Conservation (phyloP, 2,113 vertebrate genomes). For the Seriola aureovittata region DNA sequence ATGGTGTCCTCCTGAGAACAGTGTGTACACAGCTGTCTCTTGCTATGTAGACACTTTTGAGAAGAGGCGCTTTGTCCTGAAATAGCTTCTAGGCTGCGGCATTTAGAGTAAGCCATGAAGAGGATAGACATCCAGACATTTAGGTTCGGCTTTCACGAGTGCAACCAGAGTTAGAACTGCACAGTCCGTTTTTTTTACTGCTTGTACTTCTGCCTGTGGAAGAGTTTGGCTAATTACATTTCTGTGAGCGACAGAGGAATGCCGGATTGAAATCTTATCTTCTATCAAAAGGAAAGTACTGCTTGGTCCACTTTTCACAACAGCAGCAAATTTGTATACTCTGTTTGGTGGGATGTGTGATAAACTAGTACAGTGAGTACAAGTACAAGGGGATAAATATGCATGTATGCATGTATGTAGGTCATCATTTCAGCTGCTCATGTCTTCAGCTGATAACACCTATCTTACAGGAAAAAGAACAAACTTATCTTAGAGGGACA, state of each 20-base stretch:
- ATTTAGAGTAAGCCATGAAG: conserved; percentile 27
- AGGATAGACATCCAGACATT: not conserved
- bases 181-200: not conserved
- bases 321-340: not conserved
- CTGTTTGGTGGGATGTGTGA: not conserved
- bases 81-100: conserved; percentile 48
- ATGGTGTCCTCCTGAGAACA: conserved; percentile 34
- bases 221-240: not conserved
- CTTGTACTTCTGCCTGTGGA: not conserved
- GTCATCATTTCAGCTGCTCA: conserved; percentile 16
- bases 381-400: not conserved
- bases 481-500: conserved; percentile 34
- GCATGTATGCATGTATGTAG: not conserved
- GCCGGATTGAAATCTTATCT: conserved; percentile 6
- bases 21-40: conserved; percentile 58
- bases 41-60: conserved; percentile 39
- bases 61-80: conserved; percentile 49
- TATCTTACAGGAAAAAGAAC: conserved; percentile 32
- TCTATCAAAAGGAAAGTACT: conserved; percentile 5
- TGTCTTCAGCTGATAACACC: conserved; percentile 40
- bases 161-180: not conserved
- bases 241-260: not conserved
- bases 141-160: conserved; percentile 8
- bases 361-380: not conserved
- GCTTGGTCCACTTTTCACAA: not conserved